Percentiles rank a stretch among this genome's conserved stretches.
Evolutionary conservation across 2,888 invertebrate species (phyloP).

Genomic region (Parthenolecanium corni): DNA sequence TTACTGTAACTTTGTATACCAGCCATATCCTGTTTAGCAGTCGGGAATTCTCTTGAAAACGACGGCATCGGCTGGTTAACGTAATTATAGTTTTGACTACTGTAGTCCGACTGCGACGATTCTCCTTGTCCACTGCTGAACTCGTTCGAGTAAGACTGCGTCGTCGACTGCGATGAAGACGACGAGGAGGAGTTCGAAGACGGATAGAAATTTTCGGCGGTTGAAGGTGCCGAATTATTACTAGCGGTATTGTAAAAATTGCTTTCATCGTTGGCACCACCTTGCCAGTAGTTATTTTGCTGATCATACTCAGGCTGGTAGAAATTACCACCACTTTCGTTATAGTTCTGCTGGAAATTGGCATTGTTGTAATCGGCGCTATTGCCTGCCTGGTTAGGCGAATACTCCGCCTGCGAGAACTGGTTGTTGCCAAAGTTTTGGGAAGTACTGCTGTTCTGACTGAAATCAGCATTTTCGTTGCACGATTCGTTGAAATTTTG

Average conservation of each 20-base stretch:
- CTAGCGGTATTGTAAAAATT: neutral
- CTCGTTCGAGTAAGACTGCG: neutral
- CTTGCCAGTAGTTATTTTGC: slow-evolving; percentile 17
- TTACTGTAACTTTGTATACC: too few relatives aligned
- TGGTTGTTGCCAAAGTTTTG: slow-evolving; percentile 1
- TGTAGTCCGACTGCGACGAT: neutral
- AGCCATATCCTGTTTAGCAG: neutral
- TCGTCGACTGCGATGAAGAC: neutral
- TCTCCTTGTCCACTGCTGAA: neutral
- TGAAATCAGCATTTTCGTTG: neutral
- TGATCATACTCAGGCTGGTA: neutral
- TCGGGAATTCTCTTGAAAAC: neutral
- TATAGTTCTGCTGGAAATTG: slow-evolving; percentile 15
- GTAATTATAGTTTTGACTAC: slow-evolving; percentile 11
- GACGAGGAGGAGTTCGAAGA: neutral
- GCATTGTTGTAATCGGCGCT: neutral
- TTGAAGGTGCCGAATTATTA: neutral
- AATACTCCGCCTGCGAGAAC: neutral
- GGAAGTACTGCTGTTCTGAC: neutral
- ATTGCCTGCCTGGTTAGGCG: neutral
- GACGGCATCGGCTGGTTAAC: neutral
- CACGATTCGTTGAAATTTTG: slow-evolving; percentile 5
- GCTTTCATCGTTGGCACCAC: neutral
- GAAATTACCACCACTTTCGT: slow-evolving; percentile 5
- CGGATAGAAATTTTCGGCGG: slow-evolving; percentile 2